phyloP scores from a whole-genome alignment of 2,797 vertebrate species.

The Onychomys arenicola region DNA sequence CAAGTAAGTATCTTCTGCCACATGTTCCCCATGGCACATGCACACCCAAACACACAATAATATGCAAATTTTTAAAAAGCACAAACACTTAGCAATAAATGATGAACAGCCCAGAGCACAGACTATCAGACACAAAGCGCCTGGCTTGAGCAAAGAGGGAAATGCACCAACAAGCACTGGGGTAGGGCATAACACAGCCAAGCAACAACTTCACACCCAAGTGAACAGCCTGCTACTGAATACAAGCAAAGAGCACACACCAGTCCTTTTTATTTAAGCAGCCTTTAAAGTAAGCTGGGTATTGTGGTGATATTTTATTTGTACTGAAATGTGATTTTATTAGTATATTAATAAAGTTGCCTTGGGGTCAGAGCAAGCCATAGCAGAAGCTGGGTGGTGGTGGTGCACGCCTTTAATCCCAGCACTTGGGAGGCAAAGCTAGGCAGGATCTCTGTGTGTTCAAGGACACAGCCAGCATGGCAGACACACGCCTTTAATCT shows the following conservation, averaged over 20 bases:
- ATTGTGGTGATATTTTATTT: too few relatives aligned
- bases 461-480: too few relatives aligned
- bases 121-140: background rate
- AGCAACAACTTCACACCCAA: background rate
- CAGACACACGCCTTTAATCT: too few relatives aligned
- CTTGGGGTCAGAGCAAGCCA: too few relatives aligned
- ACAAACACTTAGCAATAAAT: background rate
- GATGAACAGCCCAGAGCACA: conserved; percentile 28
- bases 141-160: background rate
- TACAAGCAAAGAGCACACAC: background rate
- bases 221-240: background rate
- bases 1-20: background rate
- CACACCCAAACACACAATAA: background rate
- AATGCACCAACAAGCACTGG: background rate
- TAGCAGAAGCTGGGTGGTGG: too few relatives aligned
- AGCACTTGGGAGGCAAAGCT: too few relatives aligned
- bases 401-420: too few relatives aligned
- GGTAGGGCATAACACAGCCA: conserved; percentile 2
- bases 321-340: too few relatives aligned
- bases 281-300: background rate
- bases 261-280: background rate
- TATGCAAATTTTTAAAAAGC: background rate
- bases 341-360: too few relatives aligned
- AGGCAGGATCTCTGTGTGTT: too few relatives aligned
- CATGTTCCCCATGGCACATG: background rate